Conservation (phyloP, 2,888 invertebrate genomes). For the Notodonta dromedarius region DNA sequence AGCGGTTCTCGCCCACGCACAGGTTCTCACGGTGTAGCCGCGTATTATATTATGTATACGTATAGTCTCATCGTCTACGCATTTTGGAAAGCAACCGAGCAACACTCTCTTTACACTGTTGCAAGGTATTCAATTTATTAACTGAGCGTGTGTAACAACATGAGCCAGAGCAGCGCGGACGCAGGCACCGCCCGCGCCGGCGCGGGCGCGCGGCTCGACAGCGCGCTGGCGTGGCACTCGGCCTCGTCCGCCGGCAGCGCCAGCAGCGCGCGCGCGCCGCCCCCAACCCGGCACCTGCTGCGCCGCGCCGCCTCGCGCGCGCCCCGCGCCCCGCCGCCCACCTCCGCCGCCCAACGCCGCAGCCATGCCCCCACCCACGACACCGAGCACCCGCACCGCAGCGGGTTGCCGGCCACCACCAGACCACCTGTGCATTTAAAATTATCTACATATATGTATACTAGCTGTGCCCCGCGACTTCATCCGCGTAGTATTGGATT, state of each 20-base stretch:
- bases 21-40: no score
- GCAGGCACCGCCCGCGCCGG: slow-evolving; percentile 26
- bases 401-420: slow-evolving; percentile 90
- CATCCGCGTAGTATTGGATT: no score
- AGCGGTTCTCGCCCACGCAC: no score
- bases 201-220: slow-evolving; percentile 57
- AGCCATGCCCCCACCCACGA: slow-evolving; percentile 95
- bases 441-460: no score
- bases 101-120: no score
- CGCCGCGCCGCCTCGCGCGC: slow-evolving; percentile 50
- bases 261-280: slow-evolving; percentile 10
- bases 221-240: slow-evolving; percentile 91
- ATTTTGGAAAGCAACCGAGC: no score
- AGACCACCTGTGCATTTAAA: slow-evolving; percentile 87
- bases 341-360: slow-evolving; percentile 93
- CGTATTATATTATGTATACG: no score
- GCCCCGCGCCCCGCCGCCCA: slow-evolving; percentile 84
- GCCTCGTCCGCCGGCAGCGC: slow-evolving; percentile 85
- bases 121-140: neutral
- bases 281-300: slow-evolving; percentile 51
- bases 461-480: no score
- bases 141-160: slow-evolving; percentile 33
- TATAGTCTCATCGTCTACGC: no score
- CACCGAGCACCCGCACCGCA: slow-evolving; percentile 92
- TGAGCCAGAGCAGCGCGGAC: slow-evolving; percentile 32